phyloP scores from a whole-genome alignment of 2,888 invertebrate genomes.

The Arrhopalites spinosus region DNA sequence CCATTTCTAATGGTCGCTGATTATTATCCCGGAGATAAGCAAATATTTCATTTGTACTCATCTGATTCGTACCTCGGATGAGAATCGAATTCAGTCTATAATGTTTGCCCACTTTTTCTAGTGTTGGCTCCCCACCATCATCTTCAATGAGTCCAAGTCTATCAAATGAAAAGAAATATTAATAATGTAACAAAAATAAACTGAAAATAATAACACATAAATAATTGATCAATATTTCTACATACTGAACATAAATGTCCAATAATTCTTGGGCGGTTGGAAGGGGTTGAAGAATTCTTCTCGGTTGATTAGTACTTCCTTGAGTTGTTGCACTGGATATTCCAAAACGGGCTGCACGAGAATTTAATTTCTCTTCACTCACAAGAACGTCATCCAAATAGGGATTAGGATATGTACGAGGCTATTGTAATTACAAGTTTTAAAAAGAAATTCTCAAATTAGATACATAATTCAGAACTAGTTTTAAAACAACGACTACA shows the following conservation, averaged over 20 bases:
- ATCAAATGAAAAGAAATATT: no score
- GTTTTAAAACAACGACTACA: no score
- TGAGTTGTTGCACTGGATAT: neutral
- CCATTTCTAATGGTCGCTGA: conserved; percentile 69
- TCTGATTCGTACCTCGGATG: conserved; percentile 73
- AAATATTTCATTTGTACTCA: conserved; percentile 78
- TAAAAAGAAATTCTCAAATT: no score
- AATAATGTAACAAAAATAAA: no score
- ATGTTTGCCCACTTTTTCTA: conserved; percentile 62
- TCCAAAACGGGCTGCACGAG: conserved; percentile 51
- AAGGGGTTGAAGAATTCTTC: conserved; percentile 4
- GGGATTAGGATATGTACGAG: conserved; percentile 49
- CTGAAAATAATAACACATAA: no score
- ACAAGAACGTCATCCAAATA: conserved; percentile 41
- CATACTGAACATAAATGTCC: conserved; percentile 17
- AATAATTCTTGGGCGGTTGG: conserved; percentile 22
- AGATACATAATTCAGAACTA: no score
- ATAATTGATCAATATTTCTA: neutral
- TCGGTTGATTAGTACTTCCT: neutral
- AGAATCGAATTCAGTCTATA: conserved; percentile 75
- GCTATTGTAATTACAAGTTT: no score
- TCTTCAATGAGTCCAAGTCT: conserved; percentile 49
- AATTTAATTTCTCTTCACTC: conserved; percentile 42
- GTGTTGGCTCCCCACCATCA: conserved; percentile 44
- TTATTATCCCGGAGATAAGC: conserved; percentile 77